phyloP scores from a whole-genome alignment of 2,888 invertebrate genomes.

The Idaea aversata region DNA sequence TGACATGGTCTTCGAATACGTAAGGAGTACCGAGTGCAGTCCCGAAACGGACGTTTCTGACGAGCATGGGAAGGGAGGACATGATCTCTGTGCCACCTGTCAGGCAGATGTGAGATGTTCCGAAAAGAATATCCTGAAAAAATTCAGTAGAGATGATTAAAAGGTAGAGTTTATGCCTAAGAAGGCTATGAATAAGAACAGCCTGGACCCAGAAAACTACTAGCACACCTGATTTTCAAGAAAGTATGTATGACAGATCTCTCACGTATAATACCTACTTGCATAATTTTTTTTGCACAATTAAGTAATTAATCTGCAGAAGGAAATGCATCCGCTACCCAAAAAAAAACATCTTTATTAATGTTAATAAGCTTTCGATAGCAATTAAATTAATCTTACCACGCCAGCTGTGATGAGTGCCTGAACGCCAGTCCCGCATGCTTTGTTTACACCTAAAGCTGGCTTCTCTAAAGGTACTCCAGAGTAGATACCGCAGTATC shows the following conservation, averaged over 20 bases:
- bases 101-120: constrained; percentile 89
- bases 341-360: neutral
- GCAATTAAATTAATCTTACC: constrained; percentile 66
- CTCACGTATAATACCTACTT: neutral
- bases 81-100: constrained; percentile 97
- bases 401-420: constrained; percentile 92
- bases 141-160: neutral
- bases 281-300: neutral
- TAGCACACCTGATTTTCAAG: no score
- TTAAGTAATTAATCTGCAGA: no score
- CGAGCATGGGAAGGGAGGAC: constrained; percentile 92
- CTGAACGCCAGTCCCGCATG: constrained; percentile 98
- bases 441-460: constrained; percentile 93
- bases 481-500: constrained; percentile 90
- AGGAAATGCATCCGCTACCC: no score
- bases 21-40: constrained; percentile 88
- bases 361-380: neutral
- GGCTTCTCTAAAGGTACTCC: constrained; percentile 93
- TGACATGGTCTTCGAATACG: constrained; percentile 86
- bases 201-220: no score
- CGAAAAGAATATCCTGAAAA: constrained; percentile 89
- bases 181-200: neutral
- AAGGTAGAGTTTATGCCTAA: neutral
- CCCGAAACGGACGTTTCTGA: constrained; percentile 93
- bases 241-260: no score